phyloP scores from a whole-genome alignment of 2,888 invertebrate genomes.

The Megalurothrips usitatus region DNA sequence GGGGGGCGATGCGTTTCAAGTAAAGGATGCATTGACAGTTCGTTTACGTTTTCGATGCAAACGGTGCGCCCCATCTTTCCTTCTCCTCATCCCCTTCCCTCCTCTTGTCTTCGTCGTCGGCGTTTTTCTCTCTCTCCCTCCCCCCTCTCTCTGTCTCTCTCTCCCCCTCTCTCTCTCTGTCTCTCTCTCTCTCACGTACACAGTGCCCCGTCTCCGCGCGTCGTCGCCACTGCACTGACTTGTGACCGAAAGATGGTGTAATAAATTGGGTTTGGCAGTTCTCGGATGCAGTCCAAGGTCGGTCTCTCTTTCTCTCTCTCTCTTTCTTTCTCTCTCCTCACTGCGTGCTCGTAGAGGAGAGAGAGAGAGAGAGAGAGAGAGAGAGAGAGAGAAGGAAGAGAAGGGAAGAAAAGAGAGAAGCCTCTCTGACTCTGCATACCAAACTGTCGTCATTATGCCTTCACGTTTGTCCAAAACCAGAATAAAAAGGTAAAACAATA shows the following conservation, averaged over 20 bases:
- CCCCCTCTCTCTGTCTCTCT: slow-evolving; percentile 4
- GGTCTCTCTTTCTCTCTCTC: background rate
- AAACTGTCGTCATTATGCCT: slow-evolving; percentile 13
- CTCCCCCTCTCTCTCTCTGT: background rate
- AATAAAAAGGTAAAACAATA: too few species aligned
- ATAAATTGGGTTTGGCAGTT: slow-evolving; percentile 24
- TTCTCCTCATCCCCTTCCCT: background rate
- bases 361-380: too few species aligned
- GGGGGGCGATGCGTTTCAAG: background rate
- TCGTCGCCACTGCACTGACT: background rate
- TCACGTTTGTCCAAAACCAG: too few species aligned
- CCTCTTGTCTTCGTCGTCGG: background rate
- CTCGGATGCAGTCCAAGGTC: slow-evolving; percentile 23
- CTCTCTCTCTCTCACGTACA: background rate
- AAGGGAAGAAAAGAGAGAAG: background rate
- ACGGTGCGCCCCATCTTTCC: background rate
- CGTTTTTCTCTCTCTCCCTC: slow-evolving; percentile 1
- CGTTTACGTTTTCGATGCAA: slow-evolving; percentile 12
- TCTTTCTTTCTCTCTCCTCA: too few species aligned
- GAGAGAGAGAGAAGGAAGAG: too few species aligned
- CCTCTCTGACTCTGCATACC: background rate
- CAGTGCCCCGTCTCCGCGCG: background rate
- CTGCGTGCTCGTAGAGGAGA: too few species aligned
- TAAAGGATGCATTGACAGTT: slow-evolving; percentile 8
- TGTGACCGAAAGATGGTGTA: slow-evolving; percentile 22